Conservation (phyloP, 2,113 vertebrate genomes). For the Raja brachyura region DNA sequence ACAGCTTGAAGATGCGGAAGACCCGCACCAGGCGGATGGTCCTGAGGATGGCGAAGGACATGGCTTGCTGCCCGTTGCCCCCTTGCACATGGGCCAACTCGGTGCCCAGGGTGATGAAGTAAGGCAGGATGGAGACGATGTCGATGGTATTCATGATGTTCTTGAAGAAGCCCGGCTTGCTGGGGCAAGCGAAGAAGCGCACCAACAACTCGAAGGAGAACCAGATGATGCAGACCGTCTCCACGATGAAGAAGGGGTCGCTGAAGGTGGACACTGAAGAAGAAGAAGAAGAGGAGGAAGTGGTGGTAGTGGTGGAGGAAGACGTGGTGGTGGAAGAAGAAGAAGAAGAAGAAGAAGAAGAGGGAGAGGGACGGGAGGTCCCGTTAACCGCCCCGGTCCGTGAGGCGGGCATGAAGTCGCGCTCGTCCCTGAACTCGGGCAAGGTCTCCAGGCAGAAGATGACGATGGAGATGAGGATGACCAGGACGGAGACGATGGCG, state of each 20-base stretch:
- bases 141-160: conserved; percentile 98
- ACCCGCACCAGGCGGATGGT: conserved; percentile 94
- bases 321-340: no score
- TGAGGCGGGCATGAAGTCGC: conserved; percentile 84
- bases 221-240: conserved; percentile 97
- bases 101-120: conserved; percentile 96
- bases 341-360: no score
- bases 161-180: conserved; percentile 89
- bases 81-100: conserved; percentile 78
- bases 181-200: conserved; percentile 89
- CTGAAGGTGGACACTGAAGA: conserved; percentile 65
- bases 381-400: conserved; percentile 53
- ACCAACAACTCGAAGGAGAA: conserved; percentile 97
- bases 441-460: conserved; percentile 46
- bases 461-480: conserved; percentile 95
- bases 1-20: conserved; percentile 97
- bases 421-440: conserved; percentile 90
- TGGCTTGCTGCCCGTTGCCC: conserved; percentile 61
- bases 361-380: not conserved
- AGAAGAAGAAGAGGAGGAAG: no score
- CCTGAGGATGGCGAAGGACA: conserved; percentile 95
- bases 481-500: conserved; percentile 91
- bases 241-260: conserved; percentile 97
- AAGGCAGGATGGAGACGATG: conserved; percentile 98
- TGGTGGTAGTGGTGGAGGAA: no score